Percentiles rank a stretch among this genome's conserved stretches.
phyloP scores from a whole-genome alignment of 2,888 invertebrate species.

The Fragum fragum region DNA sequence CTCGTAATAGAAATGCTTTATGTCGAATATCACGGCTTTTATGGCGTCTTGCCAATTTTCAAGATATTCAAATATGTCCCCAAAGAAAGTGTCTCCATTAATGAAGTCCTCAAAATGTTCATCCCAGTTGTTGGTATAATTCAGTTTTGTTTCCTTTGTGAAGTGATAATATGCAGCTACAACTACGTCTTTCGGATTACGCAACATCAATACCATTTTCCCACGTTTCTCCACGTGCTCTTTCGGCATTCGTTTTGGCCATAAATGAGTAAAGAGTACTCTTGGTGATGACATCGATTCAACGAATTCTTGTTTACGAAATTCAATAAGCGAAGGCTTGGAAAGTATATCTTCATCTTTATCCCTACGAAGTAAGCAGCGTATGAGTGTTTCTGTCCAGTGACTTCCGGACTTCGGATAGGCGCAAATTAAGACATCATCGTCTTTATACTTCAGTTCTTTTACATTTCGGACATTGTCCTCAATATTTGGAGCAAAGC shows the following conservation, averaged over 20 bases:
- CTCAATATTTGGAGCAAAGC: not conserved
- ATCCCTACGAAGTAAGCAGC: conserved; percentile 6
- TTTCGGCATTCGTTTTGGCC: conserved; percentile 8
- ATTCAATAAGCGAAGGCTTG: not conserved
- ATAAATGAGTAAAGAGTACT: conserved; percentile 15
- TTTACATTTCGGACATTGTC: not conserved
- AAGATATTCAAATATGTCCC: conserved; percentile 7
- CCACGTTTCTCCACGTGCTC: conserved; percentile 16
- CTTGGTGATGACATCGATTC: not conserved
- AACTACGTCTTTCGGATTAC: conserved; percentile 13
- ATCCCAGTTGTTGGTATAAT: not conserved
- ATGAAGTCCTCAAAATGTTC: conserved; percentile 1
- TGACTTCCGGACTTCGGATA: conserved; percentile 8
- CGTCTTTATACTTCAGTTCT: not conserved
- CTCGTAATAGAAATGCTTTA: conserved; percentile 13
- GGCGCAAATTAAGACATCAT: not conserved
- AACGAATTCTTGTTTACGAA: not conserved
- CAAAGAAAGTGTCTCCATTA: not conserved
- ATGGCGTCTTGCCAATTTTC: conserved; percentile 8
- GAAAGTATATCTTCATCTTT: not conserved
- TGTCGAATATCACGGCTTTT: not conserved
- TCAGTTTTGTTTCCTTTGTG: not conserved
- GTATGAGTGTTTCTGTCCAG: conserved; percentile 9
- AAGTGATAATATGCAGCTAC: conserved; percentile 12
- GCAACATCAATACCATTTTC: conserved; percentile 10